Evolutionary conservation across 2,888 invertebrate genomes (phyloP), one percentile per base, ranked within the genome.

Genomic region (Fragum fragum): DNA sequence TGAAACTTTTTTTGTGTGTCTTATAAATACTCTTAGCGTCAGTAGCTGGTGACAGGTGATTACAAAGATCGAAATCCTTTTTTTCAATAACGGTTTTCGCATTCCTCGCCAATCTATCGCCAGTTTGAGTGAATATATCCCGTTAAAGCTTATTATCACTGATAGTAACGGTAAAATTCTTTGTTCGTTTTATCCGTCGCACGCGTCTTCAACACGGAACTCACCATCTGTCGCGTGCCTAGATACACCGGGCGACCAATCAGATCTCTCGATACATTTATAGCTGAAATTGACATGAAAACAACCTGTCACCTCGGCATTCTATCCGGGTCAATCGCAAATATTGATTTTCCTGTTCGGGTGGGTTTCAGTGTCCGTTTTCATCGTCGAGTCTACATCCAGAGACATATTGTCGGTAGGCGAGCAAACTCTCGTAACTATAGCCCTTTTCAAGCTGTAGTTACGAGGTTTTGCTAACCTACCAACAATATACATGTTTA

Each of bases 181-280:
- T 66, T 66, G 66, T 66, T 66, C 42, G 32, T 14, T 39, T 21
- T 21, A 36, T 39, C 42, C 26, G 11, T 32, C 36, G 42, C 66
- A 66, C 66, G 66, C 66, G 39, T 61, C 66, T 66, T 16, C 21
- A 23, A 36, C 11, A 66, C 66, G 66, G 66, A 66, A 66, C 66
- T 66, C 21, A 18, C 72, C 77, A 77, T 77, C 77, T 77, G 77
- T 77, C 77, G 77, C 72, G 66, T 77, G 77, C 66, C 72, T 66
- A 47, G 21, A 53, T 36, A 72, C 53, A 36, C 26, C 5, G 36
- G 23, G 53, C 55, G 55, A 63, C 77, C 72, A 77, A 77, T 77
- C 77, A 57, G 57, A 72, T 39, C 39, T 14, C 42, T 6, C 61
- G 32, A n/a, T 61, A 61, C 47, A 47, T 36, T 36, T 36, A 36